Conservation (phyloP, 2,113 vertebrate genomes). For the Zosterops lateralis region DNA sequence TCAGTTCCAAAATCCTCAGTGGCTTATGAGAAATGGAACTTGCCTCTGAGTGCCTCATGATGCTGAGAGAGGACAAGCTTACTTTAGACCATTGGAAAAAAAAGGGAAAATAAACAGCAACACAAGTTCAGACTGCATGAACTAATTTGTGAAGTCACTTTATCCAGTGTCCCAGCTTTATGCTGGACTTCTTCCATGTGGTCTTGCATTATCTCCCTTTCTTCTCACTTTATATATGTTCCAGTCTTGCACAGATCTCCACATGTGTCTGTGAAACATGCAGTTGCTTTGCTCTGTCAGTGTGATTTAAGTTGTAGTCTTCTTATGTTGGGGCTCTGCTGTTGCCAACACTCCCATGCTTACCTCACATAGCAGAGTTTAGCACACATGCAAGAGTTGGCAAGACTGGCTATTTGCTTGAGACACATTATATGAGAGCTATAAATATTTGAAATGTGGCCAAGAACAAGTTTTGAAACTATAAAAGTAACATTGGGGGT, state of each 20-base stretch:
- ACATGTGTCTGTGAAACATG: neutral
- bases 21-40: neutral
- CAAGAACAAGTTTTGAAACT: slow-evolving; percentile 47
- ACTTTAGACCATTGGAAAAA: neutral
- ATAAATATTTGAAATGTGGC: slow-evolving; percentile 40
- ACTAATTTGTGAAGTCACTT: neutral
- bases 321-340: neutral
- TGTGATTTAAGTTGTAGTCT: neutral
- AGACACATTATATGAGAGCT: neutral
- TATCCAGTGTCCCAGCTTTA: neutral
- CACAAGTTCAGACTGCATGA: neutral
- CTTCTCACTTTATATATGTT: neutral
- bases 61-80: neutral
- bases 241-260: neutral
- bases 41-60: neutral
- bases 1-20: neutral
- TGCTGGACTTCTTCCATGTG: neutral
- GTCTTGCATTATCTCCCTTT: neutral
- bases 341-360: neutral
- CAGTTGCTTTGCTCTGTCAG: slow-evolving; percentile 15
- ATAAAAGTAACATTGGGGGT: neutral
- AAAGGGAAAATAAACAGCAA: neutral
- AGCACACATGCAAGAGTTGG: slow-evolving; percentile 5
- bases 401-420: neutral
- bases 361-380: neutral